phyloP scores from a whole-genome alignment of 2,113 vertebrate genomes.

The Zootoca vivipara region DNA sequence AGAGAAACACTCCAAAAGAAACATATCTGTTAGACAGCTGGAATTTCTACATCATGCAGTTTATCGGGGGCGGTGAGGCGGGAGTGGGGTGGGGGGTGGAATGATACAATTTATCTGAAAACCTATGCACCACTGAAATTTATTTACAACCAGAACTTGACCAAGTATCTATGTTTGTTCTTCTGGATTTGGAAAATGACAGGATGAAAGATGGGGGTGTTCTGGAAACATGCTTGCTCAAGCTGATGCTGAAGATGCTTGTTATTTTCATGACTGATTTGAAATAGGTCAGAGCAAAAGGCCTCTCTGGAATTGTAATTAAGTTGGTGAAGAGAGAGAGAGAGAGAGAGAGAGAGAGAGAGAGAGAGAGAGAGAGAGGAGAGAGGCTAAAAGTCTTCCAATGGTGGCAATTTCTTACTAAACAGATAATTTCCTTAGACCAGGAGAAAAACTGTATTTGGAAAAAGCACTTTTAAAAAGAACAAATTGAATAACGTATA shows the following conservation, averaged over 20 bases:
- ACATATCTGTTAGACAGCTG: not conserved
- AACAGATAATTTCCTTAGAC: not conserved
- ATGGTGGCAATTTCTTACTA: constrained; percentile 1
- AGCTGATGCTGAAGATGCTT: not conserved
- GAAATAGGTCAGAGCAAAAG: constrained; percentile 31
- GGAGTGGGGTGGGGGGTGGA: not conserved
- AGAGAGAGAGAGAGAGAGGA: not conserved
- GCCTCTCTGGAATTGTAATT: constrained; percentile 12
- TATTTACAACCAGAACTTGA: not conserved
- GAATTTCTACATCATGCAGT: not conserved
- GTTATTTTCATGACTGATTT: constrained; percentile 25
- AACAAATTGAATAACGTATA: not conserved
- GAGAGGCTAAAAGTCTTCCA: not conserved
- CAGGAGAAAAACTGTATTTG: not conserved
- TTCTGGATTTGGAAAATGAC: not conserved
- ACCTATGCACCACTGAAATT: not conserved
- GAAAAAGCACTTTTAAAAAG: constrained; percentile 26
- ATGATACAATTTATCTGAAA: not conserved
- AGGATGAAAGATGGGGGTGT: not conserved
- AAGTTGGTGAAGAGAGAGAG: not conserved
- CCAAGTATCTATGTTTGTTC: not conserved
- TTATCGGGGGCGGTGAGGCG: not conserved
- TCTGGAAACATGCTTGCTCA: not conserved
- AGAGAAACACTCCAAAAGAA: not conserved
- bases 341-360: not conserved